Evolutionary conservation across 2,888 invertebrate genomes (phyloP), one percentile per base, ranked within the genome.

Genomic region (Atethmia centrago): DNA sequence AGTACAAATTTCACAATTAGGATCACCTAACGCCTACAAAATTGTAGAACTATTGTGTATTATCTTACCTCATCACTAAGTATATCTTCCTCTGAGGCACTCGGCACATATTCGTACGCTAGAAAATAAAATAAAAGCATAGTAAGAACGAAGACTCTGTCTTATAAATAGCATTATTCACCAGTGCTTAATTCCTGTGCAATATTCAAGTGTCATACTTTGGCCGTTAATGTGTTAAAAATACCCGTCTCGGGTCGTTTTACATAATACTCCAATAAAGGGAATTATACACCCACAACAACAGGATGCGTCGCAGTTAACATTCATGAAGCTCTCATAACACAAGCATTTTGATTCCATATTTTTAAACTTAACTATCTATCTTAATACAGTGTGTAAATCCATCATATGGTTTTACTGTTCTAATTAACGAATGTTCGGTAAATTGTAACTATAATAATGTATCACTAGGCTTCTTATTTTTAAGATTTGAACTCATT

Each of bases 91-190:
- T 98, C 98, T 10, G 98, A 98, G 77, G 97, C 97, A 90, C 97
- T 97, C 74, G 98, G 98, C 82, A 98, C 97, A 94, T 99, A 99
- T 97, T 99, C 99, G 94, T 98, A 99, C 61, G 99, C 99, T 99
- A 80, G 82, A 87, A 85, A 88, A 85, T 83, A 77, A 80, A 78
- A 69, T 12, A 51, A 31, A 28, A n/a, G 28, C 53, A 55, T 75
- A 64, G 0, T 55, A 47, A 31, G 40, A 62, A 25, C 8, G 28
- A 40, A 55, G 36, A 51, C n/a, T 45, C 19, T 19, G 21, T n/a
- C 5, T 7, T n/a, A 4, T 25, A n/a, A 47, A 25, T 56, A 61
- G 42, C 21, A 59, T 67, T 61, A 77, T 42, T 67, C 31, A 62
- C 63, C 59, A 68, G 77, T 83, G 73, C 66, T 72, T 71, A 75